phyloP scores from a whole-genome alignment of 2,888 invertebrate genomes.

The Junonia oenone region DNA sequence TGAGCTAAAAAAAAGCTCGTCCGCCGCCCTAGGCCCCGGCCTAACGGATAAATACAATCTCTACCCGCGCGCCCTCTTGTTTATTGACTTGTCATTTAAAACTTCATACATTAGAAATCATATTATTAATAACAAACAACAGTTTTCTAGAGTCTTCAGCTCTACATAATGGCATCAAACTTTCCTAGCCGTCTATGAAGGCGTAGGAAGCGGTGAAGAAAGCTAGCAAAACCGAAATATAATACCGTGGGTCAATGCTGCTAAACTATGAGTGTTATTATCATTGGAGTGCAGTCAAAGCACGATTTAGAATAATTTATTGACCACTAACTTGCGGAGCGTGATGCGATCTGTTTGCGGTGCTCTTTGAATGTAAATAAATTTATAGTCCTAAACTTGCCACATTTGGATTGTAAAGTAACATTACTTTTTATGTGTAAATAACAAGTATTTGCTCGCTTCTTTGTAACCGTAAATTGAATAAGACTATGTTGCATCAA shows the following conservation, averaged over 20 bases:
- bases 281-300: constrained; percentile 23
- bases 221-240: constrained; percentile 17
- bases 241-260: constrained; percentile 12
- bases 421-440: constrained; percentile 2
- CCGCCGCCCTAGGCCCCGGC: no score
- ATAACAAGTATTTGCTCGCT: background rate
- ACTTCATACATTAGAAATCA: no score
- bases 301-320: constrained; percentile 28
- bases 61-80: no score
- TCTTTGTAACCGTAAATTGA: no score
- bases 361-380: constrained; percentile 28
- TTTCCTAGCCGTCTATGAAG: background rate
- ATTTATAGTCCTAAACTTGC: constrained; percentile 18
- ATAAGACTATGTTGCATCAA: no score
- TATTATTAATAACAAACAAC: no score
- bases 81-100: no score
- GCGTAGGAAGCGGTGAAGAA: constrained; percentile 8
- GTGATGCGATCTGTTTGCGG: constrained; percentile 29
- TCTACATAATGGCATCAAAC: background rate
- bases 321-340: constrained; percentile 26
- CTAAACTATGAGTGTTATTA: constrained; percentile 23
- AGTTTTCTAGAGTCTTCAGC: no score
- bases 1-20: no score
- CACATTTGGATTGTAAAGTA: constrained; percentile 15
- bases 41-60: no score